Evolutionary conservation across 2,888 invertebrate genomes (phyloP).

Genomic region (Drosophila sordidula): DNA sequence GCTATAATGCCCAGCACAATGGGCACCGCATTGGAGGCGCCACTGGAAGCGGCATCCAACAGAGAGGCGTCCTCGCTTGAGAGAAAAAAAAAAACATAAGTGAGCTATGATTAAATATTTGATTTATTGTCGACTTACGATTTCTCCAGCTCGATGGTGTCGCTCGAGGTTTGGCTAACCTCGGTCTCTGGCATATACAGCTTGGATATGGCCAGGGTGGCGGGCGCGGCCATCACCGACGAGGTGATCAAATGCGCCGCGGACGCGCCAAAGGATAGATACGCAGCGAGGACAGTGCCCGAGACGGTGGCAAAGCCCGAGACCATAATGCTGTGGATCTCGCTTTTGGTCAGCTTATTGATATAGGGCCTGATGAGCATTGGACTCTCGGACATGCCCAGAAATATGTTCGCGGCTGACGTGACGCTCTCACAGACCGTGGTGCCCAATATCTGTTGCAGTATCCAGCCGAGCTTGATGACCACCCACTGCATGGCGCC

Average conservation of each 20-base stretch:
- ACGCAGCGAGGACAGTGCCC: conserved; percentile 96
- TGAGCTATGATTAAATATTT: too few relatives aligned
- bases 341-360: conserved; percentile 92
- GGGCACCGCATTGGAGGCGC: conserved; percentile 92
- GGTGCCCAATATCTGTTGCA: conserved; percentile 91
- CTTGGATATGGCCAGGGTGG: conserved; percentile 95
- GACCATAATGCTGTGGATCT: conserved; percentile 96
- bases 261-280: conserved; percentile 94
- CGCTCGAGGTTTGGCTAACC: conserved; percentile 90
- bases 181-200: conserved; percentile 96
- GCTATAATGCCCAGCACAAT: conserved; percentile 95
- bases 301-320: conserved; percentile 98
- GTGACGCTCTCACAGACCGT: conserved; percentile 98
- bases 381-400: conserved; percentile 97
- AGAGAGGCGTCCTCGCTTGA: conserved; percentile 92
- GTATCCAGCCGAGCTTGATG: conserved; percentile 91
- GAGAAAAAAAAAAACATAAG: too few relatives aligned
- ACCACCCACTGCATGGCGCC: conserved; percentile 95
- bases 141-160: conserved; percentile 90
- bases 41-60: conserved; percentile 96
- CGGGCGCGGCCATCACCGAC: conserved; percentile 98
- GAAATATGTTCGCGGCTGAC: conserved; percentile 96
- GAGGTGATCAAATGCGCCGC: conserved; percentile 96
- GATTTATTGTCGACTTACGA: conserved; percentile 86
- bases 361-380: conserved; percentile 95